Evolutionary conservation across 2,113 vertebrate species (phyloP).

Genomic region (Girardinichthys multiradiatus): DNA sequence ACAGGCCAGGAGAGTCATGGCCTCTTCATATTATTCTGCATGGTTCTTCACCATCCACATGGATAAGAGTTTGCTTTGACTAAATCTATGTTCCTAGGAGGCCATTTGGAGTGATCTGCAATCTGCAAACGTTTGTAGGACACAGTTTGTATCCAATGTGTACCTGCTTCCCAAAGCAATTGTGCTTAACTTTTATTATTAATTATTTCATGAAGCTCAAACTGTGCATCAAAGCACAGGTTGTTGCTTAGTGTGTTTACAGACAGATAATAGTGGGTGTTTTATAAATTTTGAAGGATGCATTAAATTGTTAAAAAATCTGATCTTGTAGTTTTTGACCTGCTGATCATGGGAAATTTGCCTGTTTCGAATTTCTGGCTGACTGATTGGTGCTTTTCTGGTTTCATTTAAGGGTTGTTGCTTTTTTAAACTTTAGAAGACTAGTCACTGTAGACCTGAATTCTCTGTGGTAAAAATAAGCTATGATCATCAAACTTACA

Average conservation of each 20-base stretch:
- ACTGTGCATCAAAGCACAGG: background rate
- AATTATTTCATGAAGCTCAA: too few relatives aligned
- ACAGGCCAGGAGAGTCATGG: too few relatives aligned
- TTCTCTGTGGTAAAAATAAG: background rate
- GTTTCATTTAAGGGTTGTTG: background rate
- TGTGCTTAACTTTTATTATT: too few relatives aligned
- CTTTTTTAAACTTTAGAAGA: background rate
- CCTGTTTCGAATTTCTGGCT: background rate
- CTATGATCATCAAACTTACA: background rate
- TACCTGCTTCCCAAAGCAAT: background rate
- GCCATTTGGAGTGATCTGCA: background rate
- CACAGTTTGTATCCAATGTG: background rate
- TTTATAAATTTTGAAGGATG: background rate
- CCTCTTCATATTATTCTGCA: too few relatives aligned
- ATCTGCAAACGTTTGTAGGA: background rate
- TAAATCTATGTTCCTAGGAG: too few relatives aligned
- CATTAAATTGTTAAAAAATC: background rate
- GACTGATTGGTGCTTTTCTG: background rate
- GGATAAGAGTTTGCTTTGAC: too few relatives aligned
- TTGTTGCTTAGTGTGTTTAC: background rate
- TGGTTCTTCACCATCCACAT: too few relatives aligned
- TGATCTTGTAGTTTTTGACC: background rate
- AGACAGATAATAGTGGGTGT: background rate
- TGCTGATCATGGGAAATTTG: background rate
- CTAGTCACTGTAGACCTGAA: background rate